A percentile compares a stretch with the other conserved stretches of the same genome.
phyloP scores from a whole-genome alignment of 2,113 vertebrate genomes.

The Tautogolabrus adspersus region DNA sequence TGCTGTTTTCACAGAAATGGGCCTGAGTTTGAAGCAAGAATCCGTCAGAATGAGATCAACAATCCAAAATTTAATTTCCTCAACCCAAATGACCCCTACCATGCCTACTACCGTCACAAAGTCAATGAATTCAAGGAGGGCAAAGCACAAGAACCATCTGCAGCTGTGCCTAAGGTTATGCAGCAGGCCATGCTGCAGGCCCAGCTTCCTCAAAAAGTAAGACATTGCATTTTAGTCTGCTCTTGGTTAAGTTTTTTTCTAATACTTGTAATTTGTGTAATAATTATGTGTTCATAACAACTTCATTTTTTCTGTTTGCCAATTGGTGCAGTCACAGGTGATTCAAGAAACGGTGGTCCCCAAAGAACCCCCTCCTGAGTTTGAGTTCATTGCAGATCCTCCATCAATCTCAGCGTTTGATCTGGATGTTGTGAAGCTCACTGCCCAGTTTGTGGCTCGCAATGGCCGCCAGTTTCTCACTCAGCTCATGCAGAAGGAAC shows the following conservation, averaged over 20 bases:
- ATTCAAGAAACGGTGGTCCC: constrained; percentile 95
- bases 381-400: constrained; percentile 97
- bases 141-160: constrained; percentile 95
- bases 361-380: constrained; percentile 96
- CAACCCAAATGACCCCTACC: constrained; percentile 97
- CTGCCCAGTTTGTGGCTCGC: constrained; percentile 96
- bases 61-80: constrained; percentile 99
- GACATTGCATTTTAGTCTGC: not conserved
- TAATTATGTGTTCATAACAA: not conserved
- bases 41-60: constrained; percentile 98
- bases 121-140: constrained; percentile 99
- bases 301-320: not conserved
- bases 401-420: constrained; percentile 98
- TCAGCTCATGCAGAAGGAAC: constrained; percentile 99
- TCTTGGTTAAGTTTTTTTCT: not conserved
- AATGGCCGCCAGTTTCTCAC: constrained; percentile 98
- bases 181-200: constrained; percentile 87
- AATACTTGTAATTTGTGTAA: too few relatives aligned
- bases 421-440: constrained; percentile 97
- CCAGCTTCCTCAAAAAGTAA: constrained; percentile 94
- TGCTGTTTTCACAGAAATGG: constrained; percentile 87
- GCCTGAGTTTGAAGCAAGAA: constrained; percentile 98
- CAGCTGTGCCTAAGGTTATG: constrained; percentile 98
- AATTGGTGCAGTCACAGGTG: constrained; percentile 94
- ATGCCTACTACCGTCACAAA: constrained; percentile 99